Conservation (phyloP, 1,140 invertebrate species). For the Carcinoscorpius rotundicauda region DNA sequence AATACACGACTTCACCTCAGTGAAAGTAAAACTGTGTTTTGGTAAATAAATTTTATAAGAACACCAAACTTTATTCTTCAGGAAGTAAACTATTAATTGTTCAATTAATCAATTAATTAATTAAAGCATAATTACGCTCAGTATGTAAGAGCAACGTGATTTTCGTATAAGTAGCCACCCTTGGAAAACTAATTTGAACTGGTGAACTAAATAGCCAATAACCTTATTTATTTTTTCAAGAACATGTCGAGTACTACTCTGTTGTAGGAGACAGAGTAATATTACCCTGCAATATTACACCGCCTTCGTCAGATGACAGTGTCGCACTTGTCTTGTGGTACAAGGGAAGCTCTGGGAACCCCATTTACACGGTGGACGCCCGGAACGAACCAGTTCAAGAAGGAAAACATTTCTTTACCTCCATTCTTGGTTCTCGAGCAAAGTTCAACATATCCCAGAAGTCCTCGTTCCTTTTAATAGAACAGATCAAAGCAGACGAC, state of each 20-base stretch:
- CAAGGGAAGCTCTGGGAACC: slow-evolving; percentile 62
- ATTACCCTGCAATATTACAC: slow-evolving; percentile 71
- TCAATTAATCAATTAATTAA: no score
- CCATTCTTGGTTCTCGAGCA: slow-evolving; percentile 15
- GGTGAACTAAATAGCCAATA: no score
- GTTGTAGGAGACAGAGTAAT: slow-evolving; percentile 6
- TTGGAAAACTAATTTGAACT: no score
- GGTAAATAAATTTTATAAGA: no score
- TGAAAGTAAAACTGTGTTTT: no score
- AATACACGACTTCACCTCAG: no score
- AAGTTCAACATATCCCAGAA: slow-evolving; percentile 17
- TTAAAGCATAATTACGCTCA: no score
- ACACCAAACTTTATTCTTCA: no score
- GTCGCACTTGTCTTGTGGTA: slow-evolving; percentile 87
- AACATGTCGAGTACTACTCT: slow-evolving; percentile 10
- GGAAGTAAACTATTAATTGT: no score
- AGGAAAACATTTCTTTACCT: slow-evolving; percentile 20
- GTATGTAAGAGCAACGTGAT: no score
- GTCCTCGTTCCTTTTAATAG: slow-evolving; percentile 53
- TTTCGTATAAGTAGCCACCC: no score
- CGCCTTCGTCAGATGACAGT: slow-evolving; percentile 54
- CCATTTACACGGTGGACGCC: slow-evolving; percentile 47
- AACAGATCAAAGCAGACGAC: slow-evolving; percentile 61
- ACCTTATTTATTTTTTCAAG: slow-evolving; percentile 6
- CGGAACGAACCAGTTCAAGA: slow-evolving; percentile 12